A percentile compares a stretch with the other conserved stretches of the same genome.
Conservation (phyloP, 2,113 vertebrate genomes). For the Physeter macrocephalus region DNA sequence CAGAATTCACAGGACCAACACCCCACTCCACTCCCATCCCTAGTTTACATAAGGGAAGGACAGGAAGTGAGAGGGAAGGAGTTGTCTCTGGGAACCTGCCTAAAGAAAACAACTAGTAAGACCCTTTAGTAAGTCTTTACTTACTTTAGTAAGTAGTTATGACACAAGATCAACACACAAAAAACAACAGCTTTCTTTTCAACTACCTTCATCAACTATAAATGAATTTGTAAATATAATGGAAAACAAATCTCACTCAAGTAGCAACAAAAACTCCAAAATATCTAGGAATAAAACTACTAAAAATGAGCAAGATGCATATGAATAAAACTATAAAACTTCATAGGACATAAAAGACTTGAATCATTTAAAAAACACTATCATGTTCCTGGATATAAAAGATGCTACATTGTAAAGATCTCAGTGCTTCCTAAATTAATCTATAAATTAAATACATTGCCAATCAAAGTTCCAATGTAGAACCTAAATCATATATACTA, state of each 20-base stretch:
- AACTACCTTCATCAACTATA: not conserved
- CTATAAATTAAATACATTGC: constrained; percentile 7
- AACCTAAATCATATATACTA: not conserved
- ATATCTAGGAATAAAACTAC: not conserved
- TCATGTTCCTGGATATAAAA: not conserved
- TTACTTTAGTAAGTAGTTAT: not conserved
- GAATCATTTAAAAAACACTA: not conserved
- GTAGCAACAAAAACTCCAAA: not conserved
- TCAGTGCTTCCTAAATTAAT: constrained; percentile 16
- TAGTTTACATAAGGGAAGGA: not conserved
- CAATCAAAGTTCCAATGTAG: not conserved
- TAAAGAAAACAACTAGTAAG: not conserved
- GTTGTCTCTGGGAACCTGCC: not conserved
- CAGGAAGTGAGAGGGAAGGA: not conserved
- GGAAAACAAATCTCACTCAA: not conserved
- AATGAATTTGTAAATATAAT: not conserved
- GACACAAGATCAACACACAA: not conserved
- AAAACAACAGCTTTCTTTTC: not conserved
- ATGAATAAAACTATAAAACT: not conserved
- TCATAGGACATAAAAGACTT: not conserved
- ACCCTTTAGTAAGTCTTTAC: not conserved
- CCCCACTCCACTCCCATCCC: no score
- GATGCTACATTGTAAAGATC: not conserved
- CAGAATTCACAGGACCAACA: not conserved
- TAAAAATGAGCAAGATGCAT: not conserved